Conservation (phyloP, 1,140 invertebrate species). For the Plectrocnemia conspersa region DNA sequence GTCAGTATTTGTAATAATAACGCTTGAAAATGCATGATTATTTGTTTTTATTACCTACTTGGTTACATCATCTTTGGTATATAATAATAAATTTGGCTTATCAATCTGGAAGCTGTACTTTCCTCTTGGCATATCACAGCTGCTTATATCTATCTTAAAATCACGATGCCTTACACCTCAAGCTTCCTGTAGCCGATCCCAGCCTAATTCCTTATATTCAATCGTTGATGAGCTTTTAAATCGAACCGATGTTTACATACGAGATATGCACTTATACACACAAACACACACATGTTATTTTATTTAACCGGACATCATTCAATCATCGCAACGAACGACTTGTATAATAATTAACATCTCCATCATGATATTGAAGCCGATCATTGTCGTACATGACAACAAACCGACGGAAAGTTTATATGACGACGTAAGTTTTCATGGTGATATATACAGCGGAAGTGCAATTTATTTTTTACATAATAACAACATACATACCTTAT, state of each 20-base stretch:
- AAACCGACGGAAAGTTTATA: no score
- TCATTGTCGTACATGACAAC: no score
- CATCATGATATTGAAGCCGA: no score
- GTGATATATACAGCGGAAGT: no score
- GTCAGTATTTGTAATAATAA: constrained; percentile 81
- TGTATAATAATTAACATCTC: no score
- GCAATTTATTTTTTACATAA: no score
- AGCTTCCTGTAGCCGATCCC: constrained; percentile 29
- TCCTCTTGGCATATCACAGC: constrained; percentile 36
- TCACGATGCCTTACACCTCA: constrained; percentile 32
- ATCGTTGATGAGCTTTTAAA: constrained; percentile 16
- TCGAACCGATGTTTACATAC: constrained; percentile 14
- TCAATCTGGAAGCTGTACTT: constrained; percentile 36
- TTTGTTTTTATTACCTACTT: constrained; percentile 78
- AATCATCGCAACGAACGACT: no score
- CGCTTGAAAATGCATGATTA: constrained; percentile 81
- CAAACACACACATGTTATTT: no score
- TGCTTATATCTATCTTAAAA: constrained; percentile 33
- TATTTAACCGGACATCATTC: no score
- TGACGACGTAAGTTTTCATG: no score
- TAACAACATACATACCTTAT: no score
- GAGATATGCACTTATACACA: constrained; percentile 14
- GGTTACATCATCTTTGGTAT: constrained; percentile 52
- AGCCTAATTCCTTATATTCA: constrained; percentile 15
- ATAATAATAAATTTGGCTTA: constrained; percentile 36